Base-by-base conservation (phyloP, 2,113 vertebrate genomes). In the Mirounga angustirostris region DNA sequence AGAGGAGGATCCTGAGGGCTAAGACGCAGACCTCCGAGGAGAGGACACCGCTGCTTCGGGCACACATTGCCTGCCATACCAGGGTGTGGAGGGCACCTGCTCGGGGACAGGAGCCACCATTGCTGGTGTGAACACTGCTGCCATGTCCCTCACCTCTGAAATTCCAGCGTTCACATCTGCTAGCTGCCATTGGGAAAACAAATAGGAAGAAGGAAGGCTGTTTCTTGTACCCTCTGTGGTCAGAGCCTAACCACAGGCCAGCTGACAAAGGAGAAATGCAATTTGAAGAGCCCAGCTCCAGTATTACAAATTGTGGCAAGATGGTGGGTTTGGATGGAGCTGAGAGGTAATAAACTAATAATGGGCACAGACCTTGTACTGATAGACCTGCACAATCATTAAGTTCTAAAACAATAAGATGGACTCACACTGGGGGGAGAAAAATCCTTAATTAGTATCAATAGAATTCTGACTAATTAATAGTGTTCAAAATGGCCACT, bases 301-400 rank as follows among this genome's bases (percentile, higher is more conserved):
- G 14, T 40, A 8, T 56, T 56, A 26, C 2, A 94, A n/a, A 71
- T 9, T 63, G 10, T 63, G 58, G 61, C 33, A 91, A 43, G 15
- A 10, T 71, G 43, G 26, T 63, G 24, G 61, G 5, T 76, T 79
- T 63, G 43, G n/a, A 46, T 81, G 58, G 63, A 85, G 40, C 74
- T 74, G 19, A 87, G 89, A 91, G 58, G 22, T 83, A 89, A 56
- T 43, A 79, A 69, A 67, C 84, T 83, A 79, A 76, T 58, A 93
- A 74, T n/a, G 59, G 43, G 3, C 12, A 24, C 26, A 73, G n/a
- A 26, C 69, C 67, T 18, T 36, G 88, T 69, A 22, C 43, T 78
- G 40, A 81, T 14, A 46, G 67, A 36, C 22, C 26, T 54, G 16
- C 22, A 30, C 2, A 36, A 7, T 82, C 65, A 79, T 46, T 63